Percentiles rank a stretch among this genome's conserved stretches.
phyloP scores from a whole-genome alignment of 2,888 invertebrate genomes.

The Apocheima hispidaria region DNA sequence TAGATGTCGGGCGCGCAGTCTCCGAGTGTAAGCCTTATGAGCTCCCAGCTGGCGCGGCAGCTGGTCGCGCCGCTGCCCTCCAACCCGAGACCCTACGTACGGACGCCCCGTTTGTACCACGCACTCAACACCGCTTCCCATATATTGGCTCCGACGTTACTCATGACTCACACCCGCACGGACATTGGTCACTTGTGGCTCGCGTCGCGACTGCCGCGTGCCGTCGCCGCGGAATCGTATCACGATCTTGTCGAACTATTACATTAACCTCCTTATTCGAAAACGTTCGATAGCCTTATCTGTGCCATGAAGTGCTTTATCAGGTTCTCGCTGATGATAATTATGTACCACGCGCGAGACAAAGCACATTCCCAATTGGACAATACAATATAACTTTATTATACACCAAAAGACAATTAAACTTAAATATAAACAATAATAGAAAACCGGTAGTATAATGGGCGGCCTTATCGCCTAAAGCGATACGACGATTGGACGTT shows the following conservation, averaged over 20 bases:
- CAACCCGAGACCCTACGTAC: constrained; percentile 83
- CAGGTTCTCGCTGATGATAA: too few species aligned
- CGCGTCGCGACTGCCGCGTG: constrained; percentile 6
- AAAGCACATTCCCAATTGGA: too few species aligned
- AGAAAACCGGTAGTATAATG: too few species aligned
- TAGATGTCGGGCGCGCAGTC: constrained; percentile 71
- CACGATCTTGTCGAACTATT: constrained; percentile 9
- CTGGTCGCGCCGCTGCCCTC: constrained; percentile 86
- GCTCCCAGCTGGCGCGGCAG: constrained; percentile 87
- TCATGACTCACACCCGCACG: constrained; percentile 55
- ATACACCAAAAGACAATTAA: too few species aligned
- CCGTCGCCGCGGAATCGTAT: constrained; percentile 24
- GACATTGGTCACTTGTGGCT: constrained; percentile 36
- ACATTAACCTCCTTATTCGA: neutral
- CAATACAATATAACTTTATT: too few species aligned
- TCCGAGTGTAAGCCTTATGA: constrained; percentile 80
- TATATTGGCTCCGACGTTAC: constrained; percentile 67
- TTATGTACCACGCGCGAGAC: too few species aligned
- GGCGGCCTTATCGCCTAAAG: too few species aligned
- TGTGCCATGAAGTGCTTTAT: neutral
- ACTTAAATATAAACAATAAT: too few species aligned
- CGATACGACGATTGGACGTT: too few species aligned
- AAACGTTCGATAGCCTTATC: neutral
- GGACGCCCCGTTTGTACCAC: constrained; percentile 84
- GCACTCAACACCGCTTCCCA: constrained; percentile 84